Base-by-base conservation (phyloP, 2,797 vertebrate species). In the Eidolon dupreanum region DNA sequence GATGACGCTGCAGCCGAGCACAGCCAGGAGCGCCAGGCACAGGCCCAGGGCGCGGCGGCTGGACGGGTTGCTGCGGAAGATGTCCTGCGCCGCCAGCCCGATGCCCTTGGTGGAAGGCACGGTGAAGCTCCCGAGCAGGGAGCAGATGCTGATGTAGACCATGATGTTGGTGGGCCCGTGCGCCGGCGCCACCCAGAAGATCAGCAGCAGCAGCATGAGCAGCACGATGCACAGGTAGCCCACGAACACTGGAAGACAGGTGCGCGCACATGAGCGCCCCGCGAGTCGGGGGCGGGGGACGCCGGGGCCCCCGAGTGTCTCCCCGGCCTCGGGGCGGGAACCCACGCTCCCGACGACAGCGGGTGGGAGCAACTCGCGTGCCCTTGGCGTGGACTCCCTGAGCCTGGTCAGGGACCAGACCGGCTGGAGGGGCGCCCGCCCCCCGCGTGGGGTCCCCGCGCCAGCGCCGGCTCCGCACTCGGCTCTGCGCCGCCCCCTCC, bases 51-150 rank as follows among this genome's bases (percentile, higher is more conserved):
- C 99, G 93, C 99, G 98, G 98, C 97, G 97, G 94, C 98, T 99
- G 11, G 98, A 98, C 0, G 98, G 96, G 36, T 98, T 99, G 65
- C 98, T 98, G 65, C 98, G 97, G 88, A 99, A 99, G 89, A 98
- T 99, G 82, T 99, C 99, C 73, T 98, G 99, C 85, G 99, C 99
- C 0, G 99, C 99, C 97, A 99, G 98, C 86, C 99, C 99, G 5
- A 99, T 99, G 90, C 99, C 99, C 99, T 99, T 99, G 96, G 99
- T 99, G 98, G 99, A 99, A 26, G 99, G 99, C 88, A 99, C 99
- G 0, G 99, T 99, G 98, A 99, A 99, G 96, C 99, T 99, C 88
- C 99, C 99, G 97, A 99, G 97, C 77, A 99, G 98, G 61, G 99
- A 99, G 97, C 99, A 99, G 98, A 99, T 99, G 96, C 99, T 98